These are phyloP conservation scores for Scolopax bukidnonensis DNA, from an alignment of 2,797 vertebrate species.

Conservation along the genomic window DNA sequence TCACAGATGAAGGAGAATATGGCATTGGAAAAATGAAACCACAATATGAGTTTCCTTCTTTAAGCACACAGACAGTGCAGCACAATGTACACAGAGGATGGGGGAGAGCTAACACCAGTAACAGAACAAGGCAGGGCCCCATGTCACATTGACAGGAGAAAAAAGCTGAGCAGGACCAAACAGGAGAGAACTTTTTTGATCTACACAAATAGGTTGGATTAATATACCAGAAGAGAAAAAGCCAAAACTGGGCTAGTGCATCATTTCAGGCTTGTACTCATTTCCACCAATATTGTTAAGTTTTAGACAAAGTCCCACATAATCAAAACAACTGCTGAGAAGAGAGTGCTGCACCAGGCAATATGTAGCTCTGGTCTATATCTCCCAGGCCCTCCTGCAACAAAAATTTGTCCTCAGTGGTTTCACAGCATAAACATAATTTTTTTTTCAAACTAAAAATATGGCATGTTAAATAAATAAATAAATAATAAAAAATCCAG, in stretches of 20 bases:
- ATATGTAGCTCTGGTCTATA: fast-evolving
- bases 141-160: fast-evolving
- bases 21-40: background rate
- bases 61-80: background rate
- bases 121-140: background rate
- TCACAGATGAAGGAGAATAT: background rate
- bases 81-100: background rate
- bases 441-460: background rate
- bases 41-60: background rate
- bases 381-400: background rate
- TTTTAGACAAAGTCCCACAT: background rate
- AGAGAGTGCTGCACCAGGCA: background rate
- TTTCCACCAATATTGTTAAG: background rate
- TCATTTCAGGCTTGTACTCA: background rate
- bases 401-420: background rate
- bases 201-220: background rate
- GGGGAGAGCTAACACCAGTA: background rate
- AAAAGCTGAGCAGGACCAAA: background rate
- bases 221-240: background rate
- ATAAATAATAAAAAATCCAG: background rate
- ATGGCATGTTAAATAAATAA: background rate
- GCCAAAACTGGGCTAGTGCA: background rate
- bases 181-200: background rate
- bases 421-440: fast-evolving
- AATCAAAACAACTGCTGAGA: background rate